phyloP scores from a whole-genome alignment of 23 tunicate genomes.

The Oikopleura vanhoeffeni region DNA sequence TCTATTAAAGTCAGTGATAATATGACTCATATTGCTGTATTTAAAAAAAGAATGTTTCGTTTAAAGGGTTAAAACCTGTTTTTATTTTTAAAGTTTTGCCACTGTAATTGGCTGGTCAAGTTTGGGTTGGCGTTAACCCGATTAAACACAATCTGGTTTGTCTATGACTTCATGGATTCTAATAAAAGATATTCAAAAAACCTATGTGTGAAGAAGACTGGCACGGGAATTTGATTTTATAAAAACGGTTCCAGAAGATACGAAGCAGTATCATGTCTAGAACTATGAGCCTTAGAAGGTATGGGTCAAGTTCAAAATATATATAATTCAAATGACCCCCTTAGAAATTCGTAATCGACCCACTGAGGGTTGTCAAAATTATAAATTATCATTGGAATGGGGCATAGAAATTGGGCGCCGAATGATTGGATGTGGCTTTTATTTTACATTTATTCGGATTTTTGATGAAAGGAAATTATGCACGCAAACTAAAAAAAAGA shows the following conservation, averaged over 20 bases:
- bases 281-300: too few species aligned
- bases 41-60: neutral
- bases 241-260: conserved; percentile 52
- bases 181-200: conserved; percentile 74
- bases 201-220: conserved; percentile 62
- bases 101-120: conserved; percentile 65
- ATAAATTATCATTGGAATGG: conserved; percentile 79
- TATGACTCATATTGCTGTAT: too few species aligned
- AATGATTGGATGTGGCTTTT: too few species aligned
- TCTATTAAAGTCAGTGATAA: too few species aligned
- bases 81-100: conserved; percentile 34
- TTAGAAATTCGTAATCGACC: conserved; percentile 48
- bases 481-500: too few species aligned
- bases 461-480: too few species aligned
- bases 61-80: neutral
- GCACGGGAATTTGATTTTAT: conserved; percentile 60
- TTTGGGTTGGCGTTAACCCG: too few species aligned
- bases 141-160: conserved; percentile 72
- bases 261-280: neutral
- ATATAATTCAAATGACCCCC: conserved; percentile 30
- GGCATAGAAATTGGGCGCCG: conserved; percentile 85
- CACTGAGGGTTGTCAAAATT: conserved; percentile 70
- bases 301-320: too few species aligned
- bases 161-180: conserved; percentile 91
- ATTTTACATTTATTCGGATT: too few species aligned